Percentiles rank a stretch among this genome's conserved stretches.
Conservation (phyloP, 2,797 vertebrate species). For the Peromyscus melanophrys region DNA sequence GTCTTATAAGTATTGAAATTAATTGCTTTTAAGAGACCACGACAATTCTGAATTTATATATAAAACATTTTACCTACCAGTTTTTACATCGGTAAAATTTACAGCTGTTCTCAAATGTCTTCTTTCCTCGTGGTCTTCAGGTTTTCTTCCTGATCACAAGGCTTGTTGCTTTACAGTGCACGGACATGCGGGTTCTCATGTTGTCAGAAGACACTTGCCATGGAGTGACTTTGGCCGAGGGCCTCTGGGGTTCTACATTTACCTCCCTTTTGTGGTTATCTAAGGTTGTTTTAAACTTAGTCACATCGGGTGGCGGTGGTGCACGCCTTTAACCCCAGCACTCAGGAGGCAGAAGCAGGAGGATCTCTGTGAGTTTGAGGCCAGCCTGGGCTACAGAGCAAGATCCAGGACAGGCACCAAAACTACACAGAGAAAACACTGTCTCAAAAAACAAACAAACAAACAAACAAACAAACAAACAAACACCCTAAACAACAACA, state of each 20-base stretch:
- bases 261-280: neutral
- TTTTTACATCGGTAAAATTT: slow-evolving; percentile 14
- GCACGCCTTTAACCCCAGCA: too few species aligned
- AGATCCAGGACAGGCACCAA: too few species aligned
- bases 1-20: slow-evolving; percentile 15
- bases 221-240: neutral
- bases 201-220: neutral
- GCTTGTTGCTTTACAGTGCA: neutral
- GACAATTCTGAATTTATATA: slow-evolving; percentile 38
- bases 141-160: neutral
- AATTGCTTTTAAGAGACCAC: neutral
- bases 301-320: accelerated
- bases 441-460: too few species aligned
- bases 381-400: too few species aligned
- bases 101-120: neutral
- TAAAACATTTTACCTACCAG: neutral
- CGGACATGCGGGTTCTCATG: neutral
- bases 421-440: too few species aligned
- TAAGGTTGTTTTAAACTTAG: neutral
- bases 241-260: slow-evolving; percentile 24
- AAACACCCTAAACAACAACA: too few species aligned
- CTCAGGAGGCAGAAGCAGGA: too few species aligned
- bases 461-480: too few species aligned
- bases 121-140: neutral
- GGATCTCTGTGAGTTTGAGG: too few species aligned